Base-by-base conservation (phyloP, 1,140 invertebrate genomes). In the Lucilia cuprina region DNA sequence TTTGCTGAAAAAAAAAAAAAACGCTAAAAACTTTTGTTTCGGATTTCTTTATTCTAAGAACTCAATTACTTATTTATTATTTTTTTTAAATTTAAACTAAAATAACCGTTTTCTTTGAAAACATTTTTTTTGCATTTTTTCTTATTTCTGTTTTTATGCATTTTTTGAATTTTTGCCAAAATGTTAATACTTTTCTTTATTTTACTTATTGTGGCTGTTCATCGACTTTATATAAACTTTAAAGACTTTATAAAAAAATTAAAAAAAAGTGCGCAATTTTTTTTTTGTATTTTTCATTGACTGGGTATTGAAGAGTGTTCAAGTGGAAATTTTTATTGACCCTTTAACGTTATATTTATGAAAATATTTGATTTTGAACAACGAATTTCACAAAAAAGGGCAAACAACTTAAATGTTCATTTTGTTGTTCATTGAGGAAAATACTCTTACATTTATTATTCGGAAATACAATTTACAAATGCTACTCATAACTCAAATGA, bases 341-440 rank as follows among this genome's bases (percentile, higher is more conserved):
- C 65, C 65, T 70, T 70, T 70, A 21, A 25, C 65, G 65, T 21
- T 70, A 19, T 70, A 70, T 19, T 70, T 70, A 70, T 21, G 65
- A 70, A 70, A 70, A 70, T 70, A 70, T 70, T 70, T 70, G 65
- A 70, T 70, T 70, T 70, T 25, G 65, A 70, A 70, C 65, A 70
- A 70, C 8, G 5, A n/a, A 30, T 30, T 30, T 30, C 55, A 41
- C 2, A 35, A 80, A 50, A 80, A 80, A 49, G 41, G 41, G 19
- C 35, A 80, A 80, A 41, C 17, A 35, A 47, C 14, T 41, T n/a
- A 41, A 78, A 78, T 80, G 77, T 80, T 80, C 77, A 80, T 17
- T 80, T 80, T 12, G 77, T 21, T 70, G 10, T 21, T 70, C n/a
- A 70, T 21, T n/a, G 19, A 70, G 50, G 25, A 70, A 70, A 70